Conservation (phyloP, 2,888 invertebrate genomes). For the Gastracanthus pulcherrimus region DNA sequence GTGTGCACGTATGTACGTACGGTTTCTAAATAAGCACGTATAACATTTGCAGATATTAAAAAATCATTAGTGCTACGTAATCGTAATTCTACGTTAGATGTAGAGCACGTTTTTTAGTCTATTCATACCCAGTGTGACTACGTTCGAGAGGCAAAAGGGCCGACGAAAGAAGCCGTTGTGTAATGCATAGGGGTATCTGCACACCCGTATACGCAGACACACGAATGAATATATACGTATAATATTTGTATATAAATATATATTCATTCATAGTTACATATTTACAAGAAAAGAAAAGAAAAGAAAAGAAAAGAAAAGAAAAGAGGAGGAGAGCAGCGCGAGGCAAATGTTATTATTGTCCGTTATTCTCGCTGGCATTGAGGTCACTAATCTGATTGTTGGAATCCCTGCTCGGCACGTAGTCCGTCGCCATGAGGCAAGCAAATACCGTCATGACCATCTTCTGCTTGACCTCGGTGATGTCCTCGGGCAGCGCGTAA, state of each 20-base stretch:
- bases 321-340: slow-evolving; percentile 1
- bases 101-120: slow-evolving; percentile 21
- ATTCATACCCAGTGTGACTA: neutral
- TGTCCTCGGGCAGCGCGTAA: slow-evolving; percentile 99
- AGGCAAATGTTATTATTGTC: slow-evolving; percentile 35
- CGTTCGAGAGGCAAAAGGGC: slow-evolving; percentile 7
- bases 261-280: slow-evolving; percentile 42
- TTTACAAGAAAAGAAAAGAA: slow-evolving; percentile 31
- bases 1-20: neutral
- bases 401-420: slow-evolving; percentile 82
- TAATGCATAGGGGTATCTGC: neutral
- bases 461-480: slow-evolving; percentile 97
- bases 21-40: slow-evolving; percentile 6
- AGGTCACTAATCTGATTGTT: slow-evolving; percentile 30
- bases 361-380: slow-evolving; percentile 29
- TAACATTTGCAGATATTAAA: neutral
- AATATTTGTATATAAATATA: too few relatives aligned
- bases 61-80: neutral
- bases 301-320: neutral
- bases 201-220: neutral
- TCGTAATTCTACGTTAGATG: neutral
- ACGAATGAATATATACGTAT: slow-evolving; percentile 10
- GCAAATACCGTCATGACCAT: slow-evolving; percentile 99
- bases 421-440: slow-evolving; percentile 98
- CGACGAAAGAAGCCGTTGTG: neutral